Evolutionary conservation across 2,888 invertebrate species (phyloP), one percentile per base, ranked within the genome.

Genomic region (Busseola fusca): DNA sequence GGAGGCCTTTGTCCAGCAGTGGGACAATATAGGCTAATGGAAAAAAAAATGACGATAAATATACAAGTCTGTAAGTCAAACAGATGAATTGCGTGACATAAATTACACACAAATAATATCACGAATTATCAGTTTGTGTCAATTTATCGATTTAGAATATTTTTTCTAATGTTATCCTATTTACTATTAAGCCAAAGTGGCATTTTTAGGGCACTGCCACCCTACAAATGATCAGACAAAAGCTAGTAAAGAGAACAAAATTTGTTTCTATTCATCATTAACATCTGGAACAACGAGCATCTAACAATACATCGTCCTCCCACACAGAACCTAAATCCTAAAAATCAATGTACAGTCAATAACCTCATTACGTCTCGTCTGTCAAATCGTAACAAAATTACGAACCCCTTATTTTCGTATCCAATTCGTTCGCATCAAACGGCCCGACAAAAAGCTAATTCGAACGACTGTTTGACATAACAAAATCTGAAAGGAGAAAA

Each of bases 401-500:
- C 62, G 42, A 45, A 70, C 62, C 83, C 84, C 83, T 80, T 78
- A 86, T 84, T 86, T 83, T 80, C 74, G 69, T 78, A 85, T 83
- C 85, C 84, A 88, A 84, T 81, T 83, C 82, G 75, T 69, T 59
- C 81, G 76, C 83, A 80, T 78, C 86, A 86, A 87, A 85, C 81
- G 78, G 87, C 83, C 77, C 73, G 76, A 84, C 86, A 86, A 84
- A 81, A 76, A 84, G 88, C 90, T 91, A 92, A 90, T 88, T 89
- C 84, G 76, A 87, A 90, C 87, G 87, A 88, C 88, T 88, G 86
- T 89, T 90, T 92, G 92, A 93, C 90, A 88, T 92, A 93, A 93
- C 91, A 87, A 89, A 93, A 92, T 93, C 91, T 89, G 93, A 93
- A 89, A 92, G 90, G 89, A 82, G 90, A 90, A 92, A 91, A 92